Percentiles rank a stretch among this genome's conserved stretches.
phyloP scores from a whole-genome alignment of 2,797 vertebrate species.

The Mallotus villosus region DNA sequence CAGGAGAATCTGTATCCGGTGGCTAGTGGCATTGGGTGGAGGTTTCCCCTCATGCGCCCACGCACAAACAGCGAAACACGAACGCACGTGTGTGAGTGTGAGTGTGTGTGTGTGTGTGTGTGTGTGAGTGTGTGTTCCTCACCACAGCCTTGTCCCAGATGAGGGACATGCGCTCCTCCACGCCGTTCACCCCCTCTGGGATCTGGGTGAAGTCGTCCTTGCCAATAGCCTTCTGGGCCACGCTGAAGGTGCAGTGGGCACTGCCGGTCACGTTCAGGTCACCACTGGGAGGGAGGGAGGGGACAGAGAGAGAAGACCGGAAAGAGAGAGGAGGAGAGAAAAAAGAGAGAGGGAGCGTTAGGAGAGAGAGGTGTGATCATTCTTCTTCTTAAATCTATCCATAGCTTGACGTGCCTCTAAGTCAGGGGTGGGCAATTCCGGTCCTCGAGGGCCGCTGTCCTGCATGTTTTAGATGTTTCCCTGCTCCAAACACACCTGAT shows the following conservation, averaged over 20 bases:
- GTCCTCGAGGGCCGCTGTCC: too few species aligned
- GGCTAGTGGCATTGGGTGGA: too few species aligned
- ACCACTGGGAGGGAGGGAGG: slow-evolving; percentile 71
- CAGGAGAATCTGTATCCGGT: too few species aligned
- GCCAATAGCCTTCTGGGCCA: slow-evolving; percentile 95
- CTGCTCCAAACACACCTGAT: too few species aligned
- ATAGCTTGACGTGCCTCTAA: neutral
- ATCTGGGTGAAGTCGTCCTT: slow-evolving; percentile 98
- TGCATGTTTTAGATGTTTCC: too few species aligned
- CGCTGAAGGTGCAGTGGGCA: slow-evolving; percentile 95
- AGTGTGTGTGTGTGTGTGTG: neutral
- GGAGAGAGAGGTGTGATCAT: neutral
- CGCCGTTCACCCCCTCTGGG: slow-evolving; percentile 94
- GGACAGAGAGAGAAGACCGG: neutral
- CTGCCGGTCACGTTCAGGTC: slow-evolving; percentile 94
- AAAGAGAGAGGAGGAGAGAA: neutral
- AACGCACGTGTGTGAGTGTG: neutral
- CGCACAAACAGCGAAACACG: slow-evolving; percentile 5
- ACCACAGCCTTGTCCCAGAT: slow-evolving; percentile 99
- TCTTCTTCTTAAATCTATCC: neutral
- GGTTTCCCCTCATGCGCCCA: neutral
- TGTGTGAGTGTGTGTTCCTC: slow-evolving; percentile 37
- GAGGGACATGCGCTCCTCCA: slow-evolving; percentile 93
- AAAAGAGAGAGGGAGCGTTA: neutral
- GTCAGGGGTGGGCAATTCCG: too few species aligned